Conservation (phyloP, 2,113 vertebrate species). For the Engraulis encrasicolus region DNA sequence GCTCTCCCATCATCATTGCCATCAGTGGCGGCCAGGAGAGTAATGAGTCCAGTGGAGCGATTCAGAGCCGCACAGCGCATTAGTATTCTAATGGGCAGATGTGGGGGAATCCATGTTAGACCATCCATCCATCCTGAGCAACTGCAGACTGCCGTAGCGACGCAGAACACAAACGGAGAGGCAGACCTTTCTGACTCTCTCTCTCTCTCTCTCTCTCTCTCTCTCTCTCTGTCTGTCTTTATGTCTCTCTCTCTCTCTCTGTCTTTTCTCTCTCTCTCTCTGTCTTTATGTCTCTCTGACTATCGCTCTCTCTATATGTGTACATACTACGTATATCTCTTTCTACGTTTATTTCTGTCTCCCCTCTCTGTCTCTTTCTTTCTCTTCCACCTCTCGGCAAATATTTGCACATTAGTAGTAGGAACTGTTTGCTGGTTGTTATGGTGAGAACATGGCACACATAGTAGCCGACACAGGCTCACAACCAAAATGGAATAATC, state of each 20-base stretch:
- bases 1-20: constrained; percentile 16
- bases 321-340: no score
- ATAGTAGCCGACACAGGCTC: neutral
- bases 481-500: neutral
- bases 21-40: constrained; percentile 32
- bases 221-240: no score
- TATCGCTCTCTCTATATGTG: no score
- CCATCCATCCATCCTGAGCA: neutral
- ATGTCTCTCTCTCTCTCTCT: no score
- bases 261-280: no score
- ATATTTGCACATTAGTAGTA: constrained; percentile 7
- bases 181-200: no score
- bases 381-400: no score
- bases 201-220: no score
- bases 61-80: constrained; percentile 47
- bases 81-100: constrained; percentile 56
- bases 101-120: constrained; percentile 19
- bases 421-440: neutral
- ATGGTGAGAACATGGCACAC: neutral
- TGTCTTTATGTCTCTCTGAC: no score
- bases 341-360: no score
- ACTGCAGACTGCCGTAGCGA: neutral
- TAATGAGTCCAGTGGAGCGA: neutral
- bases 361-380: no score
- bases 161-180: neutral